Conservation (phyloP, 2,888 invertebrate species). For the Pantelozetes paolii region DNA sequence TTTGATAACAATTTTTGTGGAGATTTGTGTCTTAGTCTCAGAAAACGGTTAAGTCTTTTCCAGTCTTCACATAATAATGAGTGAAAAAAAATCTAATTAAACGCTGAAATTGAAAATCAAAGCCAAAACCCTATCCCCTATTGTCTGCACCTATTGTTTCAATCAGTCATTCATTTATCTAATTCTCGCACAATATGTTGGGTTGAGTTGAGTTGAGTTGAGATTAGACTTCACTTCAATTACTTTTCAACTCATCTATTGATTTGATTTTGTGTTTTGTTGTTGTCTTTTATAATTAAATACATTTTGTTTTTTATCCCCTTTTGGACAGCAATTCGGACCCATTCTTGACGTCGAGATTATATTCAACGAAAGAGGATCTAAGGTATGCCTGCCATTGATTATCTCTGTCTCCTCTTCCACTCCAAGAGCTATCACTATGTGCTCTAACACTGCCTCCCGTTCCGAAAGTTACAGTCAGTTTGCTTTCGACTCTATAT, state of each 20-base stretch:
- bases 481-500: slow-evolving; percentile 13
- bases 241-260: neutral
- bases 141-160: neutral
- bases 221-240: neutral
- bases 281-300: slow-evolving; percentile 3
- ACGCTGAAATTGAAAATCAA: too few species aligned
- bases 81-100: too few species aligned
- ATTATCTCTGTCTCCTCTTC: neutral
- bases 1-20: neutral
- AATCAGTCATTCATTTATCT: slow-evolving; percentile 1
- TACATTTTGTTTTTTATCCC: neutral
- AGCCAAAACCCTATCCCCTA: neutral
- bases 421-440: too few species aligned
- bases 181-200: neutral
- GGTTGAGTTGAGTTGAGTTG: neutral
- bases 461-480: neutral
- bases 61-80: too few species aligned
- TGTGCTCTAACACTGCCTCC: too few species aligned
- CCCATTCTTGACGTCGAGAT: slow-evolving; percentile 99
- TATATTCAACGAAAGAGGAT: slow-evolving; percentile 99
- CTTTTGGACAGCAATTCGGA: slow-evolving; percentile 77
- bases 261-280: neutral
- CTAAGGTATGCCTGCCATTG: slow-evolving; percentile 60
- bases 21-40: neutral
- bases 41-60: too few species aligned